These are phyloP conservation scores for Scopus umbretta DNA, from an alignment of 2,113 vertebrate species.

Conservation along the genomic window DNA sequence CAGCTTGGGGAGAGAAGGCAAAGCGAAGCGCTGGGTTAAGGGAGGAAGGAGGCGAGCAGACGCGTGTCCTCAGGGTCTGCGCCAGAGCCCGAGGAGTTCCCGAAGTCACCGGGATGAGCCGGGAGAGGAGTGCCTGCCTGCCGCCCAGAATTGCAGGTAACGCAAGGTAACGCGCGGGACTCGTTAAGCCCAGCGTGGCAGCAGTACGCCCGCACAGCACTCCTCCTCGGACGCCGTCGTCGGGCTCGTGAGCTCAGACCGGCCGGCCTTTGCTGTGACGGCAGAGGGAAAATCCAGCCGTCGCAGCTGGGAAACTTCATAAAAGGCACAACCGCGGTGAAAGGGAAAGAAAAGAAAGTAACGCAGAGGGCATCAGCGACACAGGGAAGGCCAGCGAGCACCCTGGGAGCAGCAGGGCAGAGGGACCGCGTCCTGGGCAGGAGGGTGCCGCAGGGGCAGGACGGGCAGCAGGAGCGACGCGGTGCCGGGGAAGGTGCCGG, in stretches of 20 bases:
- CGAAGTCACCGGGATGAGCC: neutral
- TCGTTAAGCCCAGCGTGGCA: neutral
- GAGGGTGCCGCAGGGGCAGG: neutral
- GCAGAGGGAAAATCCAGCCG: neutral
- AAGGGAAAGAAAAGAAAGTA: neutral
- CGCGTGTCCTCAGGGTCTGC: fast-evolving
- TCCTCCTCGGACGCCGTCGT: neutral
- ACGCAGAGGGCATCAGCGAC: neutral
- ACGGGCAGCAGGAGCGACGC: neutral
- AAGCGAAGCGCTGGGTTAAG: neutral
- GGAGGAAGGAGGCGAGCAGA: neutral
- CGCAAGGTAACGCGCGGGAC: too few relatives aligned
- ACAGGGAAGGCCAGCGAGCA: neutral
- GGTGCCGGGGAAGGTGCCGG: neutral
- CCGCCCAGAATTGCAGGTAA: neutral
- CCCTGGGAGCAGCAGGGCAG: neutral
- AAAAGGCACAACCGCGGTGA: too few relatives aligned
- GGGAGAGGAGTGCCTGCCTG: neutral
- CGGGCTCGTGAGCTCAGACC: neutral
- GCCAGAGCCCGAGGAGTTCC: neutral
- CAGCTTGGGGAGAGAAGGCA: neutral
- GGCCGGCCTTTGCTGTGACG: fast-evolving
- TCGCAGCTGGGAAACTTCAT: neutral
- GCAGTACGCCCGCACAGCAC: neutral
- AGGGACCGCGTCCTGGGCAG: neutral